Conservation (phyloP, 2,113 vertebrate genomes). For the Heterotilapia buettikoferi region DNA sequence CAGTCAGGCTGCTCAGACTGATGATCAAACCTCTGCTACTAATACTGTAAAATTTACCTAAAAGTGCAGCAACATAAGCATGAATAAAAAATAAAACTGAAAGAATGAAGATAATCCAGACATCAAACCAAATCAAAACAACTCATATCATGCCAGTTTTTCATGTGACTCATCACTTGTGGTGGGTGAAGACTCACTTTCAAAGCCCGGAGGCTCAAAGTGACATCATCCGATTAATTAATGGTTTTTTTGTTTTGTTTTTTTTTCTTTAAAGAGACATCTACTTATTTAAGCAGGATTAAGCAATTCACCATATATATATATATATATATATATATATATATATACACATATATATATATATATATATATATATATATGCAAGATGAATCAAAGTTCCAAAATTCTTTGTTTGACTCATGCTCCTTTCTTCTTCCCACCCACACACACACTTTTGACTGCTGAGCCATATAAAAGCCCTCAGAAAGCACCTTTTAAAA, state of each 20-base stretch:
- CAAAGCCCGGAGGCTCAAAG: neutral
- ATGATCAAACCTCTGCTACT: neutral
- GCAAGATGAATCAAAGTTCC: neutral
- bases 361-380: neutral
- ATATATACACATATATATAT: neutral
- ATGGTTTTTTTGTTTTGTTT: neutral
- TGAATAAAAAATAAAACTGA: neutral
- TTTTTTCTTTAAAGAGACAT: neutral
- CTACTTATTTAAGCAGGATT: neutral
- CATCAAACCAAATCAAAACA: neutral
- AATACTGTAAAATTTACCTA: neutral
- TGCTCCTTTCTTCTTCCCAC: neutral
- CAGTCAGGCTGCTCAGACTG: neutral
- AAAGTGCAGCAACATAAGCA: neutral
- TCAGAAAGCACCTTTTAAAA: neutral
- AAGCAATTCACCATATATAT: neutral
- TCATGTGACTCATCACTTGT: neutral
- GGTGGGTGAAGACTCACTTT: neutral
- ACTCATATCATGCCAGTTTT: neutral
- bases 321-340: neutral
- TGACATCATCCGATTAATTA: neutral
- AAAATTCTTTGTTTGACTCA: conserved; percentile 12
- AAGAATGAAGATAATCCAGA: neutral
- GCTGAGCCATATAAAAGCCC: neutral
- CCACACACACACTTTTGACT: conserved; percentile 12